Percentiles rank a stretch among this genome's conserved stretches.
Conservation (phyloP, 2,113 vertebrate genomes). For the Dendrocopos noguchii region DNA sequence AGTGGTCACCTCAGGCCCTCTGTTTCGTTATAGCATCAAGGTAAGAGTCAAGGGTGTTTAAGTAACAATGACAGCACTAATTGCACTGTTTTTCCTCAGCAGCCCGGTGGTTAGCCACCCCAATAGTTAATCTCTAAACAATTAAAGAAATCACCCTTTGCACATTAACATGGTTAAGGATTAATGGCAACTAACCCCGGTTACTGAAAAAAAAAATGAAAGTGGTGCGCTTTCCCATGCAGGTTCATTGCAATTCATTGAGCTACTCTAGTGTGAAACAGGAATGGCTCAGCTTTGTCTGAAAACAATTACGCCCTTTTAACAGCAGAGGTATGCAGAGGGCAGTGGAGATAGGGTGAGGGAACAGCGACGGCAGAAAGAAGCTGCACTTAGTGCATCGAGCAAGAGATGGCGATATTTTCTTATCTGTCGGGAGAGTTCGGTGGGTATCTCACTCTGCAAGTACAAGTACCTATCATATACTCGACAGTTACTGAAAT, state of each 20-base stretch:
- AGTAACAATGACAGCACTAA: background rate
- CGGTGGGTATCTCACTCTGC: fast-evolving
- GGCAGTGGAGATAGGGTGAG: background rate
- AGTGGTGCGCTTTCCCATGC: background rate
- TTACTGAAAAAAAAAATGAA: background rate
- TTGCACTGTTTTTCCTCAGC: background rate
- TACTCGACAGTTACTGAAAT: background rate
- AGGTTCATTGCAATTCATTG: background rate
- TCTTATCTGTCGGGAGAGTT: background rate
- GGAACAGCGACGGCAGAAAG: background rate
- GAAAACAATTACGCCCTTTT: background rate
- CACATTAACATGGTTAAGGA: background rate
- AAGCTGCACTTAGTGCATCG: background rate
- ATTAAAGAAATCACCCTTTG: background rate
- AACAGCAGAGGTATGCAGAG: background rate
- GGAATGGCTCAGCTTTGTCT: background rate
- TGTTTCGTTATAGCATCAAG: background rate
- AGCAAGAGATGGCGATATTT: conserved; percentile 73
- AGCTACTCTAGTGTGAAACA: background rate
- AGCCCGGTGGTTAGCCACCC: background rate
- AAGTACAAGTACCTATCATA: background rate
- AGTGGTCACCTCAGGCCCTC: background rate
- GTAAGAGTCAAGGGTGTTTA: background rate
- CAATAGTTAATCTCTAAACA: background rate
- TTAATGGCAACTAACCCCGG: no score